Evolutionary conservation across 2,113 vertebrate species (phyloP).

Genomic region (Prolemur simus): DNA sequence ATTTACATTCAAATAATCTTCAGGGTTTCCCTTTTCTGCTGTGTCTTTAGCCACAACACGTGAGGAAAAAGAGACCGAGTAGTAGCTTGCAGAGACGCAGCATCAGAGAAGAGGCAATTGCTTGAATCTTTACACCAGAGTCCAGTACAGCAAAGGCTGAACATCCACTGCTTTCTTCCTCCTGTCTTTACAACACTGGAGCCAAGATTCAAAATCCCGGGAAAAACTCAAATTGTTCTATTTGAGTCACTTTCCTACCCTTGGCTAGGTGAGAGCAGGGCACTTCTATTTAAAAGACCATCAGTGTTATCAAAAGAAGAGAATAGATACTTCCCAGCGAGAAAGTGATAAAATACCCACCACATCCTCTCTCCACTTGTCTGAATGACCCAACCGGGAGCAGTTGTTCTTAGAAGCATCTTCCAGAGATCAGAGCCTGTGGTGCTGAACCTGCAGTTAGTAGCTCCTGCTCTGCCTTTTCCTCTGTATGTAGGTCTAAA

Average conservation of each 20-base stretch:
- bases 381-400: not conserved
- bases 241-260: not conserved
- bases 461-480: not conserved
- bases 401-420: not conserved
- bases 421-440: not conserved
- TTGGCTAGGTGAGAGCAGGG: not conserved
- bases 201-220: not conserved
- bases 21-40: conserved; percentile 3
- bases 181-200: not conserved
- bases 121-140: not conserved
- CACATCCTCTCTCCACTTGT: not conserved
- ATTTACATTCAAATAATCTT: conserved; percentile 23
- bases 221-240: not conserved
- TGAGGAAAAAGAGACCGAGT: not conserved
- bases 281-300: not conserved
- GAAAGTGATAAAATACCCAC: not conserved
- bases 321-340: not conserved
- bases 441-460: not conserved
- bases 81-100: not conserved
- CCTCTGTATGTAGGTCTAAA: not conserved
- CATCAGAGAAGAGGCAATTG: not conserved
- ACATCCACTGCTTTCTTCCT: not conserved
- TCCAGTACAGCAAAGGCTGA: not conserved
- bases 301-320: not conserved
- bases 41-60: not conserved